Evolutionary conservation across 2,888 invertebrate genomes (phyloP).

Genomic region (Lacanobia wlatinum): DNA sequence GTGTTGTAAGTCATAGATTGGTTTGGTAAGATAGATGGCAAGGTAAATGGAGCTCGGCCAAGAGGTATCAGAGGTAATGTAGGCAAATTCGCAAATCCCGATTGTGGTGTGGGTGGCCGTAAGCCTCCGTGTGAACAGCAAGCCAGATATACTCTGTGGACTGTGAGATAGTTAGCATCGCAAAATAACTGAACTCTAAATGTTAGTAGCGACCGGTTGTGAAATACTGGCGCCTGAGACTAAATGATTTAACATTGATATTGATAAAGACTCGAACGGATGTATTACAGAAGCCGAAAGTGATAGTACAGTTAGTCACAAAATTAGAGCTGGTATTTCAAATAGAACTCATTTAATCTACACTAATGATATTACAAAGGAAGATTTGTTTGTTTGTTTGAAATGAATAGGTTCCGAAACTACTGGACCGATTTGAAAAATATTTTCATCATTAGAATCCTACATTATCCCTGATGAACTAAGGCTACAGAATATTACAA

Average conservation of each 20-base stretch:
- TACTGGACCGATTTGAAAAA: no score
- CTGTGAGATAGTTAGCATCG: conserved; percentile 66
- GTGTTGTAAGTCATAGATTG: conserved; percentile 57
- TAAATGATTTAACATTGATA: conserved; percentile 67
- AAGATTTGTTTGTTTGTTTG: no score
- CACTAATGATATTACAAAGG: no score
- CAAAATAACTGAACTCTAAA: conserved; percentile 74
- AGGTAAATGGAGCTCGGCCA: conserved; percentile 58
- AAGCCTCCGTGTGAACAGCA: conserved; percentile 74
- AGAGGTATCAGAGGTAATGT: conserved; percentile 70
- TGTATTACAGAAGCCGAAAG: conserved; percentile 27
- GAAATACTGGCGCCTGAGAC: conserved; percentile 53
- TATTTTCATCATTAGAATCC: no score
- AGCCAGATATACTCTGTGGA: conserved; percentile 62
- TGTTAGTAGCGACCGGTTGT: conserved; percentile 63
- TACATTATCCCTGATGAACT: no score
- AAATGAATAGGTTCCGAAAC: no score
- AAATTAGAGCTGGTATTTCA: neutral
- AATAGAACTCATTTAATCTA: neutral
- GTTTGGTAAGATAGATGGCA: conserved; percentile 24
- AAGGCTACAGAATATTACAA: no score
- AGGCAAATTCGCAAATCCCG: conserved; percentile 75
- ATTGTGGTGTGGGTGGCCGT: conserved; percentile 73
- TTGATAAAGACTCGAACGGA: conserved; percentile 54
- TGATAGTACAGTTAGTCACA: conserved; percentile 12